phyloP scores from a whole-genome alignment of 2,113 vertebrate genomes.

The Oryctolagus cuniculus region DNA sequence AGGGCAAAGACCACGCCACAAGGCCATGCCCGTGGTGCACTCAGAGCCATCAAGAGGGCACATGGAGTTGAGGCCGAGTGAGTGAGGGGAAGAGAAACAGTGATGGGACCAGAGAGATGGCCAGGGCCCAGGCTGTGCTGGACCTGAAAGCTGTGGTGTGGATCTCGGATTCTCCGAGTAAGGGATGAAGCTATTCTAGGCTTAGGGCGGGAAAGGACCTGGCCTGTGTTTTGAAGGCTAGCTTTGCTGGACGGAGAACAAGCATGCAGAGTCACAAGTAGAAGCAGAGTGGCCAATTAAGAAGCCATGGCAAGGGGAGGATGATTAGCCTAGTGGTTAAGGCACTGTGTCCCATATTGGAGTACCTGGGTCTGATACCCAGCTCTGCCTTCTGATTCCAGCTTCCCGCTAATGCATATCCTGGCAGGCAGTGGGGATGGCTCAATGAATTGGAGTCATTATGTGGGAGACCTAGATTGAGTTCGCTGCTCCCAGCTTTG shows the following conservation, averaged over 20 bases:
- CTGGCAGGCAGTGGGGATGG: no score
- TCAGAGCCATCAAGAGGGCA: not conserved
- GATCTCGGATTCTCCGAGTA: not conserved
- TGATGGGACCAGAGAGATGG: not conserved
- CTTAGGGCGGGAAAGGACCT: not conserved
- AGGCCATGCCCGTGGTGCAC: not conserved
- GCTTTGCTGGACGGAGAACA: not conserved
- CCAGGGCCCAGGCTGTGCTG: accelerated
- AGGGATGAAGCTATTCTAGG: not conserved
- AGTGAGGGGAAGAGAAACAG: not conserved
- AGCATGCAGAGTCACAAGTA: not conserved
- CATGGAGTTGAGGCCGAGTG: not conserved
- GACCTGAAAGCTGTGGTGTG: not conserved
- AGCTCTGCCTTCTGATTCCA: no score
- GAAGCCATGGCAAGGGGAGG: not conserved
- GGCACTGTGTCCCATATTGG: no score
- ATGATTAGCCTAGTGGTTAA: no score
- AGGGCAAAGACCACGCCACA: not conserved
- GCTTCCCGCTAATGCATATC: no score
- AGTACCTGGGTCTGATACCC: no score
- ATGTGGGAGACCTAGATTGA: no score
- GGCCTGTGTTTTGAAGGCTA: not conserved
- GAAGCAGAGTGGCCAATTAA: not conserved
- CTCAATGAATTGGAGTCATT: no score
- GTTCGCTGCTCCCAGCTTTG: no score